Percentiles rank a stretch among this genome's conserved stretches.
phyloP scores from a whole-genome alignment of 2,113 vertebrate species.

The Jacana jacana region DNA sequence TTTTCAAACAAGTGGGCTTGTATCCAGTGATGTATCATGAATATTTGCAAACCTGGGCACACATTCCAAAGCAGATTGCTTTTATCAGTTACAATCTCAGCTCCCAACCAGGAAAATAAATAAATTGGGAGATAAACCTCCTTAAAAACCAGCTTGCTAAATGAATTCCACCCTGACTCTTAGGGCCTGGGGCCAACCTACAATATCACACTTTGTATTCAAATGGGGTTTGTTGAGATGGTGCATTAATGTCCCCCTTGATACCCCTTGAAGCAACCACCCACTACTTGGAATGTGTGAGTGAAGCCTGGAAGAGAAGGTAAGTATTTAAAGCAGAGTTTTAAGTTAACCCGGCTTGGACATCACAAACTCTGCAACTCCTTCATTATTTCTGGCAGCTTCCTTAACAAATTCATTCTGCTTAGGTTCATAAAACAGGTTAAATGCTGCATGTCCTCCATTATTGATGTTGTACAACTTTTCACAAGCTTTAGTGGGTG shows the following conservation, averaged over 20 bases:
- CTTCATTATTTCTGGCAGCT: background rate
- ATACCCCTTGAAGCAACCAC: background rate
- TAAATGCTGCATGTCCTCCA: background rate
- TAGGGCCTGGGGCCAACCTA: background rate
- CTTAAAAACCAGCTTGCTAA: background rate
- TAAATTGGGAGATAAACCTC: conserved; percentile 36
- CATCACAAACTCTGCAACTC: background rate
- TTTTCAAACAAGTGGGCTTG: background rate
- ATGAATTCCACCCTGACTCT: background rate
- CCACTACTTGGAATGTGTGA: background rate
- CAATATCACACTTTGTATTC: background rate
- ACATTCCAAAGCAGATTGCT: conserved; percentile 47
- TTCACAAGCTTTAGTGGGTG: background rate
- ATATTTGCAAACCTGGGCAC: background rate
- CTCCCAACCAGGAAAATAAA: conserved; percentile 34
- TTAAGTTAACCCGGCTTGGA: background rate
- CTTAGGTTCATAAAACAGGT: background rate
- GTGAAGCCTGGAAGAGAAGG: background rate
- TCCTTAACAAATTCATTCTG: background rate
- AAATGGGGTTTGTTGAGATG: background rate
- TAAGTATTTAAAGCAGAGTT: background rate
- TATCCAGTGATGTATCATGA: background rate
- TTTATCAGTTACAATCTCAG: conserved; percentile 33
- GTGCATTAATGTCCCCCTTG: background rate
- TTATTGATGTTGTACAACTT: background rate